Evolutionary conservation across 2,888 invertebrate species (phyloP).

Genomic region (Aphidoletes aphidimyza): DNA sequence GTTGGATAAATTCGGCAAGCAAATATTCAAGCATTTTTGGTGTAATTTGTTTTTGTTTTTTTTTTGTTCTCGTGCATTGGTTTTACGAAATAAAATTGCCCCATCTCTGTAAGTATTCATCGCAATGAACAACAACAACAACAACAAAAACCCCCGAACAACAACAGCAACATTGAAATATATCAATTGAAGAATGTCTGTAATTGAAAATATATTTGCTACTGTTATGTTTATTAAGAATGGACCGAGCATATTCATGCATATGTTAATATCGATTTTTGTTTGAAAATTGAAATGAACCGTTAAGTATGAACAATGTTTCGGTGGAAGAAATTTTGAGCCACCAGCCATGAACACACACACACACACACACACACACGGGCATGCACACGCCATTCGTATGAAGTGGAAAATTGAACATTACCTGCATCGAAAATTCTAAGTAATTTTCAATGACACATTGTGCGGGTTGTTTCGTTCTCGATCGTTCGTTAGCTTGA

Average conservation of each 20-base stretch:
- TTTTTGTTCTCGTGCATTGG: not conserved
- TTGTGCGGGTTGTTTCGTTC: not conserved
- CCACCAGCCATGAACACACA: too few relatives aligned
- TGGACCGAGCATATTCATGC: slow-evolving; percentile 12
- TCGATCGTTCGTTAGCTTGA: not conserved
- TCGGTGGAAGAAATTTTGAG: too few relatives aligned
- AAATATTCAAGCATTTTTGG: not conserved
- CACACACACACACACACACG: too few relatives aligned
- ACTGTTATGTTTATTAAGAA: slow-evolving; percentile 39
- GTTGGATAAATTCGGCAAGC: not conserved
- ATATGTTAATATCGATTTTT: slow-evolving; percentile 28
- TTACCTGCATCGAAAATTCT: not conserved
- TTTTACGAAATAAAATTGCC: not conserved
- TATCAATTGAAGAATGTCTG: slow-evolving; percentile 36
- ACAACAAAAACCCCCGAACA: too few relatives aligned
- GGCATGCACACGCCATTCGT: too few relatives aligned
- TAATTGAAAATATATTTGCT: slow-evolving; percentile 40
- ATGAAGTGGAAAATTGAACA: not conserved
- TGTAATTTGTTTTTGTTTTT: not conserved
- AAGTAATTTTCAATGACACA: not conserved
- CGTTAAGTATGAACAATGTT: slow-evolving; percentile 17
- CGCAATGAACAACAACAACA: too few relatives aligned
- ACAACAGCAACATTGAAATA: not conserved
- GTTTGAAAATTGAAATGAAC: not conserved
- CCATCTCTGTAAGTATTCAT: too few relatives aligned